Evolutionary conservation across 2,113 vertebrate genomes (phyloP).

Genomic region (Sterrhoptilus dennistouni): DNA sequence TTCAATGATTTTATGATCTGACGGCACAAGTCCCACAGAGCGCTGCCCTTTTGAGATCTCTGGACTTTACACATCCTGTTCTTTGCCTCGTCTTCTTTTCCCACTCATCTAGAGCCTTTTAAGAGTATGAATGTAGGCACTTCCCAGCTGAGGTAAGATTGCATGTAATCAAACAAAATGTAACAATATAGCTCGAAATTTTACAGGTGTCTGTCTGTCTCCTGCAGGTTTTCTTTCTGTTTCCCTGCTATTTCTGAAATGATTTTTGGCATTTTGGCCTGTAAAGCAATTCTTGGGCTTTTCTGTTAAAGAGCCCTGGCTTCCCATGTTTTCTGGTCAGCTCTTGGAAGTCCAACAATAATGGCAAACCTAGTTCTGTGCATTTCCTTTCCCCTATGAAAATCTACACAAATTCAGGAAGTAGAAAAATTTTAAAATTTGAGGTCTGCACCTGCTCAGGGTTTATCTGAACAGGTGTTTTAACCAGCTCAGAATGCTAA

Average conservation of each 20-base stretch:
- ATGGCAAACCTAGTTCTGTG: not conserved
- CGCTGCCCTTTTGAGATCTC: accelerated
- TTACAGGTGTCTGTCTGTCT: not conserved
- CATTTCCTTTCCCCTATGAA: not conserved
- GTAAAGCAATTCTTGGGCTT: not conserved
- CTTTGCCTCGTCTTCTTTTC: not conserved
- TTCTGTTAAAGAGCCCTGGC: not conserved
- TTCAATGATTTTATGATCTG: not conserved
- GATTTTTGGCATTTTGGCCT: not conserved
- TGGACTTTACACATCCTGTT: not conserved
- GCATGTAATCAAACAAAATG: not conserved
- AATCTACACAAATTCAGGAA: not conserved
- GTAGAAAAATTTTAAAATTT: not conserved
- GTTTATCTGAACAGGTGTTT: not conserved
- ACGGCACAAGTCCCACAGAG: not conserved
- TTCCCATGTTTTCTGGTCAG: not conserved
- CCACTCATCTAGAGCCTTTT: not conserved
- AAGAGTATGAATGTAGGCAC: not conserved
- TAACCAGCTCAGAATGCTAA: not conserved
- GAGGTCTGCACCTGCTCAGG: not conserved
- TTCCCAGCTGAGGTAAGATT: not conserved
- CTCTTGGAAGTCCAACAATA: not conserved
- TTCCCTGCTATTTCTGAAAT: not conserved
- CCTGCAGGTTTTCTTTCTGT: not conserved
- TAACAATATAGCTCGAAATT: not conserved